Evolutionary conservation across 1,140 invertebrate genomes (phyloP).

Genomic region (Gyrodactylus salaris): DNA sequence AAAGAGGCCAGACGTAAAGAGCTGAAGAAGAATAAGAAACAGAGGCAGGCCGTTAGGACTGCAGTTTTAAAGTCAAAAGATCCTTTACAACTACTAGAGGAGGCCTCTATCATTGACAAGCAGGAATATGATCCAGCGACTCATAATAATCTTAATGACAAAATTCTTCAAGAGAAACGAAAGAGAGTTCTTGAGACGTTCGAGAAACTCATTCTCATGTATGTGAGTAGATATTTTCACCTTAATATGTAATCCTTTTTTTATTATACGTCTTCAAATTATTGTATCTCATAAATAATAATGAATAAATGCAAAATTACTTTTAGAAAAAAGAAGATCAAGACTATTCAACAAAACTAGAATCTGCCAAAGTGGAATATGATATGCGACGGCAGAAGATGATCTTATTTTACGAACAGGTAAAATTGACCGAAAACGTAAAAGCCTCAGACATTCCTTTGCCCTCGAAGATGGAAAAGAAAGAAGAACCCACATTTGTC

Average conservation of each 20-base stretch:
- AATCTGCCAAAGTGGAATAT: conserved; percentile 58
- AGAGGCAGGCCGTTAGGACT: conserved; percentile 61
- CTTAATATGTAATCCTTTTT: background rate
- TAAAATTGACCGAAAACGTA: conserved; percentile 59
- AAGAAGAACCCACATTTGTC: conserved; percentile 1
- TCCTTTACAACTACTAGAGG: conserved; percentile 56
- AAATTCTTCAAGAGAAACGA: conserved; percentile 63
- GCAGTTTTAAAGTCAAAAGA: conserved; percentile 93
- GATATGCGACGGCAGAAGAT: conserved; percentile 41
- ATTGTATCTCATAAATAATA: conserved; percentile 6
- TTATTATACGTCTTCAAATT: background rate
- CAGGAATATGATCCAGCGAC: conserved; percentile 83
- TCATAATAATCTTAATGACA: conserved; percentile 65
- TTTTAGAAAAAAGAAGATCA: conserved; percentile 67
- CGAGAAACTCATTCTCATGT: conserved; percentile 60
- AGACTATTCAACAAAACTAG: conserved; percentile 57
- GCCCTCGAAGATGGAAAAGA: conserved; percentile 26
- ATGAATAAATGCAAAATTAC: conserved; percentile 10
- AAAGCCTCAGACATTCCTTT: conserved; percentile 82
- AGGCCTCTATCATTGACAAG: conserved; percentile 85
- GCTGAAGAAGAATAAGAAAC: conserved; percentile 84
- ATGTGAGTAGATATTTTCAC: conserved; percentile 56
- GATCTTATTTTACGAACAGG: conserved; percentile 65
- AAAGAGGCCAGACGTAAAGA: conserved; percentile 88
- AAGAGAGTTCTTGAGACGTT: conserved; percentile 76